These are phyloP conservation scores for Phenganax stokvisi DNA, from an alignment of 92 coral and sea anemone genomes.

Conservation along the genomic window DNA sequence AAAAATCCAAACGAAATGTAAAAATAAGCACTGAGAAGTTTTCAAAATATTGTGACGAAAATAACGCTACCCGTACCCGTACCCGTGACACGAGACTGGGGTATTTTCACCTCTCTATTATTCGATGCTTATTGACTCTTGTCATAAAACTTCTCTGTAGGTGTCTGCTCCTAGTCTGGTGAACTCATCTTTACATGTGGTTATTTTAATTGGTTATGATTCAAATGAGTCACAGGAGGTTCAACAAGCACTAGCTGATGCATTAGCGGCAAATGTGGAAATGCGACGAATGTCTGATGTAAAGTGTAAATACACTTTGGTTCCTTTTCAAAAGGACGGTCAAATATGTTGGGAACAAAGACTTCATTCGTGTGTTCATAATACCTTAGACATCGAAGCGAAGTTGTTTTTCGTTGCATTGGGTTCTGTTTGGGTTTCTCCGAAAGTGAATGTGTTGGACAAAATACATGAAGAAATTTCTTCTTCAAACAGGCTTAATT, in stretches of 20 bases:
- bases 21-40: background rate
- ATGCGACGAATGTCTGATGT: conserved; percentile 85
- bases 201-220: conserved; percentile 59
- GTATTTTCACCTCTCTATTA: background rate
- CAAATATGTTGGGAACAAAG: conserved; percentile 50
- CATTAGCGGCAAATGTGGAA: conserved; percentile 64
- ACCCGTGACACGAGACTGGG: too few species aligned
- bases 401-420: conserved; percentile 71
- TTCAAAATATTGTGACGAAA: background rate
- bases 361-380: conserved; percentile 34
- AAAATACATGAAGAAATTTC: conserved; percentile 28
- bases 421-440: conserved; percentile 70
- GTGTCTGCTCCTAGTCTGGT: conserved; percentile 87
- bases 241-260: conserved; percentile 58
- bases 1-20: too few species aligned
- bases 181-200: conserved; percentile 68
- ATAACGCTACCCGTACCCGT: too few species aligned
- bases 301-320: conserved; percentile 56
- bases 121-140: conserved; percentile 23
- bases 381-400: conserved; percentile 14
- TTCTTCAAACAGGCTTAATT: conserved; percentile 10
- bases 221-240: conserved; percentile 12
- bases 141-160: conserved; percentile 37
- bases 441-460: conserved; percentile 60
- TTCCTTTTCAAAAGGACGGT: conserved; percentile 46